Percentiles rank a stretch among this genome's conserved stretches.
Evolutionary conservation across 2,888 invertebrate species (phyloP).

Genomic region (Dysmachus trigonus): DNA sequence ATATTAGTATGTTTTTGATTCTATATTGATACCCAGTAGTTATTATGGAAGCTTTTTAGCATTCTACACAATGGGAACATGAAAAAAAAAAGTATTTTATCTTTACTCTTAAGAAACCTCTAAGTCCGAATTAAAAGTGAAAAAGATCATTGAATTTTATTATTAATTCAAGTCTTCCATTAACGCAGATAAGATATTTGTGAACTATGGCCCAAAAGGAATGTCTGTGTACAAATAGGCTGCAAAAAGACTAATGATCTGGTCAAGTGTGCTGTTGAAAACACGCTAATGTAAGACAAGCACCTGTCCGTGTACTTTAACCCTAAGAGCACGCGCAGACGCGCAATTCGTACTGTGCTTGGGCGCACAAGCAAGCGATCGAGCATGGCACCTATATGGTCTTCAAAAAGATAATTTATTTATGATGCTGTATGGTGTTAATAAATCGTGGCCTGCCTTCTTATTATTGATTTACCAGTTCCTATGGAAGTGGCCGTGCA

Average conservation of each 20-base stretch:
- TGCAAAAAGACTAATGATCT: neutral
- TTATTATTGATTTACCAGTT: slow-evolving; percentile 36
- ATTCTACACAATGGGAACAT: too few relatives aligned
- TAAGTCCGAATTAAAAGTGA: neutral
- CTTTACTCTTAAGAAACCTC: too few relatives aligned
- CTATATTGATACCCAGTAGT: too few relatives aligned
- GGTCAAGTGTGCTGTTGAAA: neutral
- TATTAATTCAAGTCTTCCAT: too few relatives aligned
- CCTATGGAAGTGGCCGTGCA: slow-evolving; percentile 13
- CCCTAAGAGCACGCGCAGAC: slow-evolving; percentile 16
- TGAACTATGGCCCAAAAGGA: neutral
- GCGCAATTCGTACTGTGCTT: neutral
- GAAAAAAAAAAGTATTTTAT: too few relatives aligned
- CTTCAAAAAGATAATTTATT: slow-evolving; percentile 39
- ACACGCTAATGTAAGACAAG: slow-evolving; percentile 44
- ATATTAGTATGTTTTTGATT: too few relatives aligned
- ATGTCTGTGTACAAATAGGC: neutral
- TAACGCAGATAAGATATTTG: neutral
- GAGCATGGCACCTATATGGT: neutral
- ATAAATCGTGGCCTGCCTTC: slow-evolving; percentile 39
- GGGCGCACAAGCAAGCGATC: neutral
- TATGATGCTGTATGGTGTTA: slow-evolving; percentile 44
- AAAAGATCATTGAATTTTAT: too few relatives aligned
- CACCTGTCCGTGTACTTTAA: slow-evolving; percentile 44
- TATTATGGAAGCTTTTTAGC: too few relatives aligned